Conservation (phyloP, 2,888 invertebrate genomes). For the Octonoba sinensis region DNA sequence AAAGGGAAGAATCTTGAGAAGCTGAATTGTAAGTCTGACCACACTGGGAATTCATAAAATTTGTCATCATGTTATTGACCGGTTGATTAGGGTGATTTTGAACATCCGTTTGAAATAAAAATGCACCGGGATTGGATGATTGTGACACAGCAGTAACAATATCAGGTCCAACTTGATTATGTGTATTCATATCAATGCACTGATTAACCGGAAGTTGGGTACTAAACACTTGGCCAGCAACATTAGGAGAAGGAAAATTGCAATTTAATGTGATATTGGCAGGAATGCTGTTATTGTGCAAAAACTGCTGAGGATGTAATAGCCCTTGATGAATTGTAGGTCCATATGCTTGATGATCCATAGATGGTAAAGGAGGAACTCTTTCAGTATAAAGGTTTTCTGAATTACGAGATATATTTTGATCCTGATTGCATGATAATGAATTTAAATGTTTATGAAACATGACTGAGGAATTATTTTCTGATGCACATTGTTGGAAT, state of each 20-base stretch:
- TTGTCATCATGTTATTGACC: constrained; percentile 27
- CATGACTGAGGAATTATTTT: constrained; percentile 44
- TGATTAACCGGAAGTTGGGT: constrained; percentile 60
- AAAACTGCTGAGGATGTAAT: constrained; percentile 51
- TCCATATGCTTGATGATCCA: constrained; percentile 46
- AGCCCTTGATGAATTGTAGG: constrained; percentile 46
- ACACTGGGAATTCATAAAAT: constrained; percentile 42
- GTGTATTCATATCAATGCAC: constrained; percentile 52
- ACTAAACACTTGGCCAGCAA: constrained; percentile 48
- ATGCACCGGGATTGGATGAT: constrained; percentile 40
- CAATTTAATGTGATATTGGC: constrained; percentile 56
- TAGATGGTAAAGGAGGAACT: constrained; percentile 42
- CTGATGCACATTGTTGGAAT: constrained; percentile 44
- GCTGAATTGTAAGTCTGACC: constrained; percentile 29
- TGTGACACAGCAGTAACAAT: constrained; percentile 50
- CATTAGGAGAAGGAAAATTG: constrained; percentile 48
- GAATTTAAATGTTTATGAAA: constrained; percentile 53
- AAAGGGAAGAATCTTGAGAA: constrained; percentile 30
- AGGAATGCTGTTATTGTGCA: constrained; percentile 45
- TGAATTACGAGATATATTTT: constrained; percentile 21
- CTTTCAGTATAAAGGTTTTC: constrained; percentile 50
- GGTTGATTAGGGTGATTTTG: constrained; percentile 32
- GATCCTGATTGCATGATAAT: constrained; percentile 42
- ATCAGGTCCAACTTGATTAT: constrained; percentile 28
- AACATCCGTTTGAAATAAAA: constrained; percentile 52